Evolutionary conservation across 1,140 invertebrate genomes (phyloP).

Genomic region (Hycleus phaleratus): DNA sequence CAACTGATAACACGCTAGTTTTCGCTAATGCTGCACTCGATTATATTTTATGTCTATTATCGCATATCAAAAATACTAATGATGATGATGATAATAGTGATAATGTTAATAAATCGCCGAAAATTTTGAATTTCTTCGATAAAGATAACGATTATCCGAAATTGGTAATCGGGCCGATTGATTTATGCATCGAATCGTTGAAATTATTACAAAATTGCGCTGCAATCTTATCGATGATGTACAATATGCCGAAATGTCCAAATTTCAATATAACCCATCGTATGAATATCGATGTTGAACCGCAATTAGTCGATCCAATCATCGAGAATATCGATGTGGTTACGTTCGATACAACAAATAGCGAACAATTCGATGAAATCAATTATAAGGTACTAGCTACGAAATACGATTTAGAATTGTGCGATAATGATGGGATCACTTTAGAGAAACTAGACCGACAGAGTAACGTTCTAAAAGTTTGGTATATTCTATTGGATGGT

Average conservation of each 20-base stretch:
- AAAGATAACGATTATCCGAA: slow-evolving; percentile 17
- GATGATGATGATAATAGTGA: slow-evolving; percentile 28
- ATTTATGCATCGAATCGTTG: slow-evolving; percentile 77
- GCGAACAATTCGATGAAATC: slow-evolving; percentile 45
- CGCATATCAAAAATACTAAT: slow-evolving; percentile 52
- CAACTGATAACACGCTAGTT: slow-evolving; percentile 84
- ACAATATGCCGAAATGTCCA: slow-evolving; percentile 88
- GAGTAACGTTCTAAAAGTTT: slow-evolving; percentile 81
- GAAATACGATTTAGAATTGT: slow-evolving; percentile 47
- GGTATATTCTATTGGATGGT: slow-evolving; percentile 86
- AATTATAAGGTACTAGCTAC: slow-evolving; percentile 55
- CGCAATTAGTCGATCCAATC: slow-evolving; percentile 74
- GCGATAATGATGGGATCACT: slow-evolving; percentile 50
- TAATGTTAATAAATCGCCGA: slow-evolving; percentile 1
- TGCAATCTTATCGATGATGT: slow-evolving; percentile 83
- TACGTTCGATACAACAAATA: slow-evolving; percentile 44
- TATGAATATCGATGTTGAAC: slow-evolving; percentile 69
- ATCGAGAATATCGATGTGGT: slow-evolving; percentile 69
- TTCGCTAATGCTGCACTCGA: slow-evolving; percentile 91
- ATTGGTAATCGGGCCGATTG: slow-evolving; percentile 37
- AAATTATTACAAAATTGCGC: slow-evolving; percentile 79
- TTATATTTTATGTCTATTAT: slow-evolving; percentile 81
- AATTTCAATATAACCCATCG: slow-evolving; percentile 84
- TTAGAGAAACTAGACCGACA: slow-evolving; percentile 67
- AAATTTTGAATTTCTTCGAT: slow-evolving; percentile 10